phyloP scores from a whole-genome alignment of 2,797 vertebrate genomes.

The Cirrhinus mrigala region DNA sequence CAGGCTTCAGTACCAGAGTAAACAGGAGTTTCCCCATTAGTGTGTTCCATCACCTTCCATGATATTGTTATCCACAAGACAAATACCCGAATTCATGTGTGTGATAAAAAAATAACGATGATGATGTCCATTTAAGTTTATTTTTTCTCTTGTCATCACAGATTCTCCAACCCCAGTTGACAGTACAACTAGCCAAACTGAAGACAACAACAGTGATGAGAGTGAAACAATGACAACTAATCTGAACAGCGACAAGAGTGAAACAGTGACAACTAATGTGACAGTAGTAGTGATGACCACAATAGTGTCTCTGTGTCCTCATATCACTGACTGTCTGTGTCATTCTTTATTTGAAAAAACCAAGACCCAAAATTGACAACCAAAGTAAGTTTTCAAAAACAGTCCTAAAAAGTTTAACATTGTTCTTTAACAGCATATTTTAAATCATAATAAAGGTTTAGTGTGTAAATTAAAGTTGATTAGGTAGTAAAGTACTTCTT shows the following conservation, averaged over 20 bases:
- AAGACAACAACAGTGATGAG: neutral
- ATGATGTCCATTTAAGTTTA: neutral
- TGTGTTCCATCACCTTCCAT: neutral
- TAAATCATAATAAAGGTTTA: too few species aligned
- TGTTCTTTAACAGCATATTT: too few species aligned
- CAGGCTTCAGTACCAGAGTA: too few species aligned
- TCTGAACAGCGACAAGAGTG: too few species aligned
- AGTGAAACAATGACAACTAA: neutral
- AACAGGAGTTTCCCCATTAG: too few species aligned
- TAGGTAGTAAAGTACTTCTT: neutral
- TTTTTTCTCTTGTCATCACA: neutral
- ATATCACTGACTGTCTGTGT: neutral
- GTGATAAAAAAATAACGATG: too few species aligned
- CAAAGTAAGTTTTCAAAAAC: neutral
- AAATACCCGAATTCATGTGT: neutral
- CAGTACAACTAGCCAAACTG: neutral
- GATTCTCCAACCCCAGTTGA: neutral
- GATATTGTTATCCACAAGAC: too few species aligned
- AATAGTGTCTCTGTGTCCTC: slow-evolving; percentile 8
- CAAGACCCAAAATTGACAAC: neutral
- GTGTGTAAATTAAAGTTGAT: neutral
- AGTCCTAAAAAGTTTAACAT: too few species aligned
- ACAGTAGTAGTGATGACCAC: neutral
- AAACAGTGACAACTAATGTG: neutral
- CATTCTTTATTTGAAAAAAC: neutral